Base-by-base conservation (phyloP, 2,888 invertebrate species). In the Pediacus dermestoides region DNA sequence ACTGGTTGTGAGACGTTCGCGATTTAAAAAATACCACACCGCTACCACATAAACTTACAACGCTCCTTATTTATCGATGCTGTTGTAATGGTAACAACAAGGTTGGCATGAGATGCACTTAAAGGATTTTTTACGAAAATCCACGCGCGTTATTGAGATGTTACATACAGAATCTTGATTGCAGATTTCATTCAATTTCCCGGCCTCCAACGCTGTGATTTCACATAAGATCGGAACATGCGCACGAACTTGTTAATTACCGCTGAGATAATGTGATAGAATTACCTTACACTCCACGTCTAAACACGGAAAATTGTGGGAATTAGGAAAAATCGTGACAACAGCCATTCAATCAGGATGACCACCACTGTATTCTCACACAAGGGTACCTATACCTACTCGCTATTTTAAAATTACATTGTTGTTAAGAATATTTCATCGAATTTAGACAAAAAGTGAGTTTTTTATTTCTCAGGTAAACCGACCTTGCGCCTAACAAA, bases 231-330 rank as follows among this genome's bases (percentile, higher is more conserved):
- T 57, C 58, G 39, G 40, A 52, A 55, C 53, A 52, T 48, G 53
- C 45, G 56, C 64, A 64, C 63, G 64, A 63, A 58, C 52, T 56
- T 58, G 61, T 64, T 64, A 64, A 64, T 64, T 63, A 61, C 56
- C 46, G 46, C 40, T 40, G 41, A 54, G 59, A 61, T 60, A 54
- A 56, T 46, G 53, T 57, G 55, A 55, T 54, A 52, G 46, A 44
- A 44, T 40, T 43, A 42, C 37, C 37, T 18, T 51, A 50, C 52
- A 52, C 52, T 50, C 53, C 50, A 52, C 50, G 46, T 50, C 34
- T 39, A 39, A 46, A 41, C 45, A 46, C 43, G 42, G 53, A 55
- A 60, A 61, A 57, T 58, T 60, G 55, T 62, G 61, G 54, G 60
- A 60, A 57, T 55, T 46, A 43, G 49, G 52, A 60, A 60, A 60